These are phyloP conservation scores for Cryptomyrus ogoouensis DNA, from an alignment of 2,113 vertebrate genomes.

Conservation along the genomic window DNA sequence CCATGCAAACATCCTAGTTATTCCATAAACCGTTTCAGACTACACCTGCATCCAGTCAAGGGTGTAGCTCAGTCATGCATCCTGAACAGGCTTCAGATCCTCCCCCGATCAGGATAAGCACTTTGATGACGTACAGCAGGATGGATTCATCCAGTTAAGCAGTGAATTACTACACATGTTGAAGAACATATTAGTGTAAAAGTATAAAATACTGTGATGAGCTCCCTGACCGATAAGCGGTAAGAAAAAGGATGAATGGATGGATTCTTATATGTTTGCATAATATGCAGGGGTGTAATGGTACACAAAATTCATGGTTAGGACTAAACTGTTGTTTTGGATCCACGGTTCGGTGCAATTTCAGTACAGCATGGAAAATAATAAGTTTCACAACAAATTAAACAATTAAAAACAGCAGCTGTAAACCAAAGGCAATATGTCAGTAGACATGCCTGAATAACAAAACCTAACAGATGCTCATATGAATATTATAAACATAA, in stretches of 20 bases:
- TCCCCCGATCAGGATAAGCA: background rate
- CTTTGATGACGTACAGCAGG: background rate
- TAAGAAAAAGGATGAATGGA: background rate
- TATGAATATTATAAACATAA: background rate
- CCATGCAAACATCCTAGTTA: background rate
- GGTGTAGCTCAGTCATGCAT: too few species aligned
- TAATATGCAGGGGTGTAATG: background rate
- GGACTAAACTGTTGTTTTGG: background rate
- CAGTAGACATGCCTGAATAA: background rate
- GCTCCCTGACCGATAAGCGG: background rate
- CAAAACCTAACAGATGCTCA: too few species aligned
- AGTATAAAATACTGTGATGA: too few species aligned
- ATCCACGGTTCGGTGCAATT: background rate
- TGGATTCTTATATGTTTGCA: background rate
- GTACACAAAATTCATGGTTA: background rate
- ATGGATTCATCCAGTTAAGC: background rate
- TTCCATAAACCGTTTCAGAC: background rate
- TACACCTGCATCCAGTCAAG: background rate
- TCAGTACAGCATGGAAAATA: background rate
- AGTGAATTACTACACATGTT: too few species aligned
- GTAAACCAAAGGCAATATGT: background rate
- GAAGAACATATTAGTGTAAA: too few species aligned
- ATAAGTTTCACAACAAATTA: background rate
- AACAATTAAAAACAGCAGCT: background rate
- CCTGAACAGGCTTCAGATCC: too few species aligned